Evolutionary conservation across 2,113 vertebrate genomes (phyloP).

Genomic region (Mirounga angustirostris): DNA sequence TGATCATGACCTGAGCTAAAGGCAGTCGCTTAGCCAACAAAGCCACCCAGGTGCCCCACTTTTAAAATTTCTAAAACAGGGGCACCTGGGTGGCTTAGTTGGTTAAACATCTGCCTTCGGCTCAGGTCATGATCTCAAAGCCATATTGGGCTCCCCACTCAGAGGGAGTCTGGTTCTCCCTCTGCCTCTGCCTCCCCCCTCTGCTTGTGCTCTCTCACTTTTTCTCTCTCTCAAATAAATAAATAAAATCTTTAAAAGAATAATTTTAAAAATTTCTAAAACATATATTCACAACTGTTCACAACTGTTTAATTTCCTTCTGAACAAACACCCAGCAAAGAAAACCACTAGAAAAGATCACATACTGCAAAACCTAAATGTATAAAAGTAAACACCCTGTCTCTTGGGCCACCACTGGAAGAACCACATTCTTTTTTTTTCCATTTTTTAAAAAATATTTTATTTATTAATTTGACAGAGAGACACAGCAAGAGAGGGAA

Average conservation of each 20-base stretch:
- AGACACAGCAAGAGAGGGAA: too few species aligned
- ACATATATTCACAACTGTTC: background rate
- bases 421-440: background rate
- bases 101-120: background rate
- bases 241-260: background rate
- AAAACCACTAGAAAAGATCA: constrained; percentile 29
- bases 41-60: background rate
- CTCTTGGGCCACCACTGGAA: background rate
- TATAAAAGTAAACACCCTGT: background rate
- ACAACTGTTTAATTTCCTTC: constrained; percentile 29
- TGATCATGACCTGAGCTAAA: too few species aligned
- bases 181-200: background rate
- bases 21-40: too few species aligned
- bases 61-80: constrained; percentile 33
- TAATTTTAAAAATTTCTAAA: constrained; percentile 11
- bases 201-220: background rate
- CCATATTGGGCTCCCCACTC: background rate
- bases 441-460: too few species aligned
- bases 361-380: background rate
- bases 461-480: too few species aligned
- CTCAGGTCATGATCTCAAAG: background rate
- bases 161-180: background rate
- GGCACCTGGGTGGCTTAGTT: background rate
- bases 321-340: constrained; percentile 43
- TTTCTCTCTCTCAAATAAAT: background rate